Conservation (phyloP, 2,797 vertebrate species). For the Scolopax bukidnonensis region DNA sequence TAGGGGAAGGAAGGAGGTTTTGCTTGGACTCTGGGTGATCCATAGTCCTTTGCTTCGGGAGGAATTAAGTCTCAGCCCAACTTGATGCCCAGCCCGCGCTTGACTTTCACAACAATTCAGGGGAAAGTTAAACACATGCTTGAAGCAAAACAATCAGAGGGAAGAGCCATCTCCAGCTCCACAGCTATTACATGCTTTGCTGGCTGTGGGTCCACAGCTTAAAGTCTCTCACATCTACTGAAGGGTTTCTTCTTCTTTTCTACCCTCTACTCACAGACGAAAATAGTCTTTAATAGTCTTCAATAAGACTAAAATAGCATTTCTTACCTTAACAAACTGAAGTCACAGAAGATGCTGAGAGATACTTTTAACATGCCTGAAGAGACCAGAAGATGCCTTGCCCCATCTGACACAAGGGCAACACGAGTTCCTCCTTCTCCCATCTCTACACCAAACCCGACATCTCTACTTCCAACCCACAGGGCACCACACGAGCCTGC, state of each 20-base stretch:
- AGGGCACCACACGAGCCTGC: rapidly evolving
- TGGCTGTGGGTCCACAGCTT: rapidly evolving
- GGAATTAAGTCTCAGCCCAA: background rate
- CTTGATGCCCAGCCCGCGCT: rapidly evolving
- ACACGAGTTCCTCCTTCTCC: rapidly evolving
- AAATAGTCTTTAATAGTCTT: background rate
- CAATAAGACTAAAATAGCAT: background rate
- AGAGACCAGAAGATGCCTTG: rapidly evolving
- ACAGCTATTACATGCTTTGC: rapidly evolving
- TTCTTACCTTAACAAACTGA: background rate
- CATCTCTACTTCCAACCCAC: background rate
- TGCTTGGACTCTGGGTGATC: background rate
- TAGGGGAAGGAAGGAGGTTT: background rate
- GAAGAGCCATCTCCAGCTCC: background rate
- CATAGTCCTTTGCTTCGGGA: rapidly evolving
- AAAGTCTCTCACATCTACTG: rapidly evolving
- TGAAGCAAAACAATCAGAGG: rapidly evolving
- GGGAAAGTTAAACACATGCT: rapidly evolving
- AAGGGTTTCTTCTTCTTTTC: background rate
- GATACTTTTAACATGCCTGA: rapidly evolving
- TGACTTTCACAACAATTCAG: rapidly evolving
- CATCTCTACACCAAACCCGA: rapidly evolving
- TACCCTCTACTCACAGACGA: background rate
- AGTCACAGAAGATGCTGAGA: background rate
- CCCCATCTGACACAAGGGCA: rapidly evolving